Base-by-base conservation (phyloP, 2,797 vertebrate genomes). In the Sebastes baramenuke region DNA sequence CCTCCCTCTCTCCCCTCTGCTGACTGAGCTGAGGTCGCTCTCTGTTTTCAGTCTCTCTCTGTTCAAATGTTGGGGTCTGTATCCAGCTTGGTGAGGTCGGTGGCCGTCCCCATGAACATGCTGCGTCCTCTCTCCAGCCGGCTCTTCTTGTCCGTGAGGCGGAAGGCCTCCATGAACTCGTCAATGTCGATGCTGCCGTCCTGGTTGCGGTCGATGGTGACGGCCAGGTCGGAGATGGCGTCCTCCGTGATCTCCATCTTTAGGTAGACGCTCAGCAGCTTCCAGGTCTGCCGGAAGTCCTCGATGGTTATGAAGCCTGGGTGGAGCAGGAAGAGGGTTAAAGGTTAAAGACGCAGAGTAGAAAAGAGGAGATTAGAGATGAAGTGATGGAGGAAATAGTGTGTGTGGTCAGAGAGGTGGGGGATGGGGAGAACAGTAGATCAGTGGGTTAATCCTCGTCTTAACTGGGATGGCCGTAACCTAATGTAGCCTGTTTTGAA, bases 131-230 rank as follows among this genome's bases (percentile, higher is more conserved):
- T 82, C 77, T 96, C 95, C 75, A 96, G 83, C 0, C 92, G 92
- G 81, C 93, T 95, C 64, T 97, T 97, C 68, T 97, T 97, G 87
- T 96, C 97, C n/a, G 97, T 96, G 0, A 99, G 95, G 66, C 97
- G 97, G 88, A 99, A 99, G 25, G 98, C 98, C 93, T 99, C 98
- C 85, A 99, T 97, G 94, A 99, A 99, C 92, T 99, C 97, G 0
- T 97, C 97, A 13, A 99, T 99, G 91, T 99, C 98, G 0, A 99
- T 98, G 90, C 93, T 97, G 49, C 98, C 98, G 0, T 99, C 98
- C 16, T 96, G 96, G 85, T 99, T 99, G 91, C 97, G 96, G 86
- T 99, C 98, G 0, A 97, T 99, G 87, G 96, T 96, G 83, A 96
- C 88, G 7, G 97, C 96, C 84, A 99, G 92, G 91, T 98, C 96